Conservation (phyloP, 1,140 invertebrate genomes). For the Antheraea pernyi region DNA sequence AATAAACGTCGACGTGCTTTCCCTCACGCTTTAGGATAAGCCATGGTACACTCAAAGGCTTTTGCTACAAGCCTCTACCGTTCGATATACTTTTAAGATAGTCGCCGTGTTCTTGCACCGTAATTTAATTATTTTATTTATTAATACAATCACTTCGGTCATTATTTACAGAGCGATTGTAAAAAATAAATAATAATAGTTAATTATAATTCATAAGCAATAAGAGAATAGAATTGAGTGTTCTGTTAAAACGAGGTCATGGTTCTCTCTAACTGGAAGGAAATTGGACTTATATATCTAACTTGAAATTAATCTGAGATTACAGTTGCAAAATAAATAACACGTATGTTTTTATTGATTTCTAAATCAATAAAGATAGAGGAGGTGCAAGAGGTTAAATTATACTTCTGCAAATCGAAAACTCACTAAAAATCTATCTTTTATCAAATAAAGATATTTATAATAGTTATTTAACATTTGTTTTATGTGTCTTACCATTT, state of each 20-base stretch:
- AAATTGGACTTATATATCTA: not conserved
- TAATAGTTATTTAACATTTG: too few species aligned
- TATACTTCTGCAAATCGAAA: not conserved
- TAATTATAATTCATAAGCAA: not conserved
- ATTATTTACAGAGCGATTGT: not conserved
- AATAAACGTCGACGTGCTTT: too few species aligned
- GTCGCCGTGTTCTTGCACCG: not conserved
- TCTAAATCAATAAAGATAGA: not conserved
- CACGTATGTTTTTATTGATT: not conserved
- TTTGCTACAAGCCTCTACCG: too few species aligned
- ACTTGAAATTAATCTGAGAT: not conserved
- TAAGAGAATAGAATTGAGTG: not conserved
- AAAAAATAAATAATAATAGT: not conserved
- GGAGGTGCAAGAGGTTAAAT: not conserved
- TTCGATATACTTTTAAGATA: not conserved
- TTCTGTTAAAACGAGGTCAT: not conserved
- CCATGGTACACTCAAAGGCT: too few species aligned
- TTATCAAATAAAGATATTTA: too few species aligned
- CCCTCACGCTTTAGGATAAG: too few species aligned
- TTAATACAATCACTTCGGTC: not conserved
- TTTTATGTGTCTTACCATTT: too few species aligned
- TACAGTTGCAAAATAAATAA: not conserved
- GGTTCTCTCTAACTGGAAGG: not conserved
- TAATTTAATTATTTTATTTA: not conserved
- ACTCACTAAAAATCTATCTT: too few species aligned